Evolutionary conservation across 1,140 invertebrate species (phyloP), one percentile per base, ranked within the genome.

Genomic region (Leptestheria dahalacensis): DNA sequence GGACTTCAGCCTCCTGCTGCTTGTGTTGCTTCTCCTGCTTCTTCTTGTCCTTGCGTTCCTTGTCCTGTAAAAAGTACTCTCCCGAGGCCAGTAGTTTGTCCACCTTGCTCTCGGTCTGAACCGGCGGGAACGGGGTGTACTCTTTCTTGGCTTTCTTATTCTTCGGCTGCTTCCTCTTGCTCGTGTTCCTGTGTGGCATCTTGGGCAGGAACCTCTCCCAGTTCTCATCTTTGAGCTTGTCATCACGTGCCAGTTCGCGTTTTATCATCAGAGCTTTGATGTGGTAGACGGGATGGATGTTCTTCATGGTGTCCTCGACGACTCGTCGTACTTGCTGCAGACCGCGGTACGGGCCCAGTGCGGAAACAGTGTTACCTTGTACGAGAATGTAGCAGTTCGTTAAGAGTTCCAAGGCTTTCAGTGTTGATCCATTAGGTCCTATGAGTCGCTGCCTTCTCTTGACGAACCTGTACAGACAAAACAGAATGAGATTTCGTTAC

Each of bases 181-280:
- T 83, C 1, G 91, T 79, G 77, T 88, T 97, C 72, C 96, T 97
- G 65, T 82, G 86, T 65, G 86, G 91, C 69, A 97, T 98, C 66
- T 93, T 94, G 1, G 97, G 97, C 60, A 99, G 71, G 73, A 98
- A 99, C 61, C 93, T 77, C 41, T 95, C 89, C 97, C 97, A 99
- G 69, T 87, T 92, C 74, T 98, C 91, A 76, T 94, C 85, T 71
- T 85, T 89, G 23, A 98, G 69, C 66, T 85, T 83, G 0, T 88
- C 84, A 77, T 98, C 89, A 71, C 91, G 97, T 60, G 85, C 83
- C 23, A 99, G 73, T 75, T 99, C 94, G 66, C 83, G 78, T 72
- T 98, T 98, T 50, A 99, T 96, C 94, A 99, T 98, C 11, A 99
- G 72, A 18, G 88, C 85, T 75, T 99, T 99, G 0, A 99, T 95